Conservation (phyloP, 1,140 invertebrate genomes). For the Drosophila equinoxialis region DNA sequence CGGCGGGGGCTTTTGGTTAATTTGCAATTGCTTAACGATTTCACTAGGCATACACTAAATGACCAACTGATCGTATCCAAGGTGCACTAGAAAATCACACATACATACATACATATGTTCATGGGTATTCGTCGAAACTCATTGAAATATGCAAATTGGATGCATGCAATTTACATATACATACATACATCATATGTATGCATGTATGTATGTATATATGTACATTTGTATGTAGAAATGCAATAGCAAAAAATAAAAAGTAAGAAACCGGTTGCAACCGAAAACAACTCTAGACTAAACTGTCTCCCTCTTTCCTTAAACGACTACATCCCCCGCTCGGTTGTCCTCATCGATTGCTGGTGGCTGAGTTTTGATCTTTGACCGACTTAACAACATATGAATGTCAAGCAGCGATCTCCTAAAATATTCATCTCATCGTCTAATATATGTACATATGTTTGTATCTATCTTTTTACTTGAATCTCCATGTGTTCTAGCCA, state of each 20-base stretch:
- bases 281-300: background rate
- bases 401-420: slow-evolving; percentile 1
- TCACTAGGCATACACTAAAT: slow-evolving; percentile 12
- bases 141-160: slow-evolving; percentile 12
- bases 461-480: background rate
- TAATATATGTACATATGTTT: background rate
- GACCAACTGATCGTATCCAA: slow-evolving; percentile 13
- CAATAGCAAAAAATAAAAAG: background rate
- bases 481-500: background rate
- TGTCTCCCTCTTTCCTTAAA: background rate
- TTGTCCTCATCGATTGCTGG: background rate
- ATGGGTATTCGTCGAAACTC: background rate
- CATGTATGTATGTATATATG: no score
- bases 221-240: background rate
- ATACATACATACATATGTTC: background rate
- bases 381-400: slow-evolving; percentile 10
- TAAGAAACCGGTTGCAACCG: slow-evolving; percentile 2
- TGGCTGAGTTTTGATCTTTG: background rate
- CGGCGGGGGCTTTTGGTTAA: background rate
- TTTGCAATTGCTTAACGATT: slow-evolving; percentile 9
- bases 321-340: background rate
- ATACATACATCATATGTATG: no score
- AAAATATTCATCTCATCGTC: background rate
- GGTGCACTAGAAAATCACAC: slow-evolving; percentile 3
- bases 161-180: background rate